Conservation (phyloP, 2,113 vertebrate genomes). For the Bubalus kerabau region DNA sequence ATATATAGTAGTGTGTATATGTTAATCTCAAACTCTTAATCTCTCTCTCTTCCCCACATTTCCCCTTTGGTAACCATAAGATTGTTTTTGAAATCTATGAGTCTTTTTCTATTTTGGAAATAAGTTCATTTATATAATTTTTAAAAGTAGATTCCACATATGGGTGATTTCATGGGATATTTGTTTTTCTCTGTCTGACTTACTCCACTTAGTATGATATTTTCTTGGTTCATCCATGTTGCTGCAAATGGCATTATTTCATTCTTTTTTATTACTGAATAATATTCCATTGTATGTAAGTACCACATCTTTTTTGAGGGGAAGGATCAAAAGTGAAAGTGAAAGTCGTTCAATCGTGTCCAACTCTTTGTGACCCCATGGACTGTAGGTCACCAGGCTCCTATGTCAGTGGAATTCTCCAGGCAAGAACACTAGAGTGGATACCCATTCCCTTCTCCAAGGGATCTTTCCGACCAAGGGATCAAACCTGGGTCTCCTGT, state of each 20-base stretch:
- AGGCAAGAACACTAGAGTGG: neutral
- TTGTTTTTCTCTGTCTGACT: neutral
- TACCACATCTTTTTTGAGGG: neutral
- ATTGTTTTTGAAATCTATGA: neutral
- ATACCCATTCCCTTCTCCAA: neutral
- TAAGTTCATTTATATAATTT: neutral
- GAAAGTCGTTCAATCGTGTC: neutral
- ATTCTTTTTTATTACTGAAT: neutral
- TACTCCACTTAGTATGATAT: neutral
- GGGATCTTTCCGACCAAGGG: neutral
- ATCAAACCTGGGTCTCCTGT: neutral
- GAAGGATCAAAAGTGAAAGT: neutral
- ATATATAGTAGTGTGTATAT: neutral
- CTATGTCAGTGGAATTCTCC: neutral
- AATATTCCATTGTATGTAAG: neutral
- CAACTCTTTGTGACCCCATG: neutral
- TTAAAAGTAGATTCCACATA: neutral
- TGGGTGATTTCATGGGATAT: neutral
- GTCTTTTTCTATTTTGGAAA: neutral
- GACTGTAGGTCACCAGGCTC: neutral
- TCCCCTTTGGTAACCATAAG: neutral
- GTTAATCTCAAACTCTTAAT: neutral
- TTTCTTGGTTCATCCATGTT: neutral
- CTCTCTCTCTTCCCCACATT: neutral
- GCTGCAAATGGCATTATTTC: neutral